These are phyloP conservation scores for Aegotheles bennettii DNA, from an alignment of 2,113 vertebrate species.

Conservation along the genomic window DNA sequence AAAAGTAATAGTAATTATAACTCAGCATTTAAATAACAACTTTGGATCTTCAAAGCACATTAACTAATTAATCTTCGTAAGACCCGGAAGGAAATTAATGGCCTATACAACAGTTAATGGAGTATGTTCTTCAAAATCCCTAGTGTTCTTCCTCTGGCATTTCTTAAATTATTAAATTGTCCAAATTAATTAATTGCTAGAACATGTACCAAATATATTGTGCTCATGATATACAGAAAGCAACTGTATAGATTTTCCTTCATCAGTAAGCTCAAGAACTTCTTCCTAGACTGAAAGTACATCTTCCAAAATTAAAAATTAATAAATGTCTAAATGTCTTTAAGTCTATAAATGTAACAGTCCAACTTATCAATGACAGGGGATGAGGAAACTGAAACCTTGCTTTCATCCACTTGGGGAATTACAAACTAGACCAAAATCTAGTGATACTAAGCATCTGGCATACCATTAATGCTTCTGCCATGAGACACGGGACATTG, in stretches of 20 bases:
- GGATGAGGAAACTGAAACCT: neutral
- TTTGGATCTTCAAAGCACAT: neutral
- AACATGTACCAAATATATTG: neutral
- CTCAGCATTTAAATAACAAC: neutral
- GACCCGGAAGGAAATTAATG: neutral
- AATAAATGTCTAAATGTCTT: neutral
- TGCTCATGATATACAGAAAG: neutral
- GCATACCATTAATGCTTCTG: neutral
- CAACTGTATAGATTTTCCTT: neutral
- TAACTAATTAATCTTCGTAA: neutral
- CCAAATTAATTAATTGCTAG: neutral
- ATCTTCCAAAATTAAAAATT: neutral
- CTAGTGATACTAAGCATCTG: neutral
- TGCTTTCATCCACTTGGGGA: neutral
- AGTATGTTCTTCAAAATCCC: neutral
- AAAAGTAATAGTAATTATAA: neutral
- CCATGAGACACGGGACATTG: neutral
- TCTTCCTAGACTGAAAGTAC: neutral
- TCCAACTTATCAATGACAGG: neutral
- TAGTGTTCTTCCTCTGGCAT: neutral
- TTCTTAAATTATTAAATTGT: neutral
- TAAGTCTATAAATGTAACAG: neutral
- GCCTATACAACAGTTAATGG: neutral
- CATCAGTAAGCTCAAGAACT: neutral
- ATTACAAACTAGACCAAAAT: neutral